These are phyloP conservation scores for Erpetoichthys calabaricus DNA, from an alignment of 2,797 vertebrate species.

Conservation along the genomic window DNA sequence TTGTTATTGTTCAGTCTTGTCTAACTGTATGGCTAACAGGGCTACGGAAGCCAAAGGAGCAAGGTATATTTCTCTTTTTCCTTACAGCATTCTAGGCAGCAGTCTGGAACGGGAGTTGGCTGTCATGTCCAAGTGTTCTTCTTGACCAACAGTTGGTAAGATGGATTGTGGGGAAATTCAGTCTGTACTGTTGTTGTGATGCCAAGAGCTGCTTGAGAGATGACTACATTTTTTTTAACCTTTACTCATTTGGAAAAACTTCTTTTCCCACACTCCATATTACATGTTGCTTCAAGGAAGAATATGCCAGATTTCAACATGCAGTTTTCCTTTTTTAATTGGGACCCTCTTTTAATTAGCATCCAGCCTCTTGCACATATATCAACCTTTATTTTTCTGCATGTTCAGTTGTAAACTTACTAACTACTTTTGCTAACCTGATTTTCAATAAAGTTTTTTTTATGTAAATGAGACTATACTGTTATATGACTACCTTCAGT, in stretches of 20 bases:
- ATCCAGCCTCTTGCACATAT: not conserved
- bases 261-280: constrained; percentile 61
- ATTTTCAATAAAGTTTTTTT: no score
- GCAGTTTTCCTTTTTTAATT: constrained; percentile 30
- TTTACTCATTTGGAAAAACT: constrained; percentile 14
- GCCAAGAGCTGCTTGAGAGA: not conserved
- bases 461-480: no score
- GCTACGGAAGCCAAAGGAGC: constrained; percentile 43
- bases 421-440: no score
- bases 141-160: constrained; percentile 52
- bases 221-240: constrained; percentile 18
- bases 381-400: constrained; percentile 12
- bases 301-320: constrained; percentile 36
- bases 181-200: constrained; percentile 15
- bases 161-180: constrained; percentile 44
- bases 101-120: constrained; percentile 59
- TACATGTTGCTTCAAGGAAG: constrained; percentile 36
- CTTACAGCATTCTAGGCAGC: constrained; percentile 50
- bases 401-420: constrained; percentile 6
- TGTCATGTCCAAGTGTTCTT: constrained; percentile 61
- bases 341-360: constrained; percentile 17
- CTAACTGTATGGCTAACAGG: constrained; percentile 49
- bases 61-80: constrained; percentile 55
- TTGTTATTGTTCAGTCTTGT: constrained; percentile 38
- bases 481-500: no score